These are phyloP conservation scores for Caenorhabditis sulstoni DNA, from an alignment of 2,888 invertebrate species.

Conservation along the genomic window DNA sequence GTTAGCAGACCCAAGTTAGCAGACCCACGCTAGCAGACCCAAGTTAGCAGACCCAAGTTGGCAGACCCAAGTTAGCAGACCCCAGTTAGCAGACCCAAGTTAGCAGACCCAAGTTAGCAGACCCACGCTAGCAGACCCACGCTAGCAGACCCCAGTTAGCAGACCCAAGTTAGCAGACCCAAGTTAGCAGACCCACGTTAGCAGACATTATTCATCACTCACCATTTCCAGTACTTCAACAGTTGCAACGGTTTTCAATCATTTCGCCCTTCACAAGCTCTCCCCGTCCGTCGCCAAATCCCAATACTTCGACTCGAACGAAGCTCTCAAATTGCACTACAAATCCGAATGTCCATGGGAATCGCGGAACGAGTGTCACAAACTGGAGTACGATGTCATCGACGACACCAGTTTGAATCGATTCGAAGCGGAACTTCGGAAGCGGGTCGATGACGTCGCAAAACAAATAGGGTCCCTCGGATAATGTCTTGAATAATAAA, in stretches of 20 bases:
- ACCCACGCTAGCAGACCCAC: too few relatives aligned
- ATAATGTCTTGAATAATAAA: conserved; percentile 29
- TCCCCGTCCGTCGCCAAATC: conserved; percentile 78
- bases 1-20: too few relatives aligned
- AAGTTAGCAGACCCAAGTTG: too few relatives aligned
- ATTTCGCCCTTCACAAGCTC: conserved; percentile 86
- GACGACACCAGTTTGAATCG: conserved; percentile 70
- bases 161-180: conserved; percentile 1
- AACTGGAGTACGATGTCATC: conserved; percentile 64
- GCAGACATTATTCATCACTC: too few relatives aligned
- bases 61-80: not conserved
- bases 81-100: not conserved
- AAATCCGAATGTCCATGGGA: conserved; percentile 84
- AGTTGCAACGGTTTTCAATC: conserved; percentile 87
- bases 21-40: too few relatives aligned
- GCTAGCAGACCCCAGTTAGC: not conserved
- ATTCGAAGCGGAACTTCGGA: conserved; percentile 39
- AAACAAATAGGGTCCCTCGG: conserved; percentile 14
- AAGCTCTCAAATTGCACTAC: conserved; percentile 94
- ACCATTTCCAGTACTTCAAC: conserved; percentile 81
- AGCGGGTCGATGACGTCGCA: conserved; percentile 36
- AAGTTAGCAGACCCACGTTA: not conserved
- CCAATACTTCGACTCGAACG: conserved; percentile 74
- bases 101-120: not conserved
- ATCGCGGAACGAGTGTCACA: conserved; percentile 71